Evolutionary conservation across 2,888 invertebrate species (phyloP), one percentile per base, ranked within the genome.

Genomic region (Chloromyia formosa): DNA sequence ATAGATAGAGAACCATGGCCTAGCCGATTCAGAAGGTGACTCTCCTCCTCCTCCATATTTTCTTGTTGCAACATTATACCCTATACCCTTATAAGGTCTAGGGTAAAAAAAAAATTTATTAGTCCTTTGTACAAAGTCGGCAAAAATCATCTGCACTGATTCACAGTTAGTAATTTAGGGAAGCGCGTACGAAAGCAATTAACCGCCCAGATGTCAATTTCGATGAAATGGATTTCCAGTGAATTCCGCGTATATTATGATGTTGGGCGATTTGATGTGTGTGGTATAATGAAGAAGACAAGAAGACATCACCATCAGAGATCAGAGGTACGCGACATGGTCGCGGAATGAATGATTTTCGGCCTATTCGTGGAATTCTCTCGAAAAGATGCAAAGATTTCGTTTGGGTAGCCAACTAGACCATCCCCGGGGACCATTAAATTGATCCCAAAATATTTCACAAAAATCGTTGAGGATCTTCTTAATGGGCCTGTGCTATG

Each of bases 171-270:
- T 22, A 71, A 58, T 56, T 56, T 71, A 20, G 56, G 56, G 58
- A 20, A 56, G 71, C 71, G 71, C 7, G 7, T 56, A 71, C 23
- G 71, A 71, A 71, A 71, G 56, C 71, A 71, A 71, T 71, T 71
- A 71, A 71, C 71, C 71, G 71, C 71, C 71, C 71, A 71, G 71
- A 71, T 71, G 71, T 71, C 71, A 71, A 71, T 71, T 71, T 27
- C 71, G 40, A n/a, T 16, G 71, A 71, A 71, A 71, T 40, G 56
- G 40, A 40, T 71, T 71, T 56, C 12, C 27, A 53, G 20, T 40
- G 58, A 56, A 71, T 14, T 56, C 71, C 40, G 56, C 35, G 49
- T 35, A 71, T 71, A 58, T 12, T 58, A 40, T 4, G 20, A 35
- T 40, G 12, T 20, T 20, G 56, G n/a, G 56, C 10, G 53, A 42